phyloP scores from a whole-genome alignment of 2,888 invertebrate species.

The Drosophila diplacantha region DNA sequence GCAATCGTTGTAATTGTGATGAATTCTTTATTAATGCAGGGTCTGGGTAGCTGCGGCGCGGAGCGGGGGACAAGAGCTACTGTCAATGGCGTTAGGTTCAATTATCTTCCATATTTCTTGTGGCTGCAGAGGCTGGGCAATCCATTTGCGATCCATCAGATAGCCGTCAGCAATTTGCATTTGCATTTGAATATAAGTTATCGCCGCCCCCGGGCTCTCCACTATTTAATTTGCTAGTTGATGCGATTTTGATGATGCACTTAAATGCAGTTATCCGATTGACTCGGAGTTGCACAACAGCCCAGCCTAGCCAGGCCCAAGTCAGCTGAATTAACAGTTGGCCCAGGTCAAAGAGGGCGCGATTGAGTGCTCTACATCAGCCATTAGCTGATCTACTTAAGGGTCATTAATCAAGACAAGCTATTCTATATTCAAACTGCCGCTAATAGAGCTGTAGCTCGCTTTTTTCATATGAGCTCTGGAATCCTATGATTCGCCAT shows the following conservation, averaged over 20 bases:
- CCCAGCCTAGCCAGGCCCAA: not conserved
- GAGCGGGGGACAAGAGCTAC: slow-evolving; percentile 29
- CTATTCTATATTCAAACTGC: slow-evolving; percentile 10
- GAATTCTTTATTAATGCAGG: slow-evolving; percentile 65
- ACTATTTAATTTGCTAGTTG: slow-evolving; percentile 43
- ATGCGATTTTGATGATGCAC: slow-evolving; percentile 56
- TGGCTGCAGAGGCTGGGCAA: slow-evolving; percentile 26
- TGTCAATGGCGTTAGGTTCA: slow-evolving; percentile 60
- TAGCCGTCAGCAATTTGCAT: slow-evolving; percentile 46
- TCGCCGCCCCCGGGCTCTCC: slow-evolving; percentile 9
- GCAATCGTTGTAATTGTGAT: slow-evolving; percentile 74
- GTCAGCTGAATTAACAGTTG: not conserved
- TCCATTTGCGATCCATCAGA: slow-evolving; percentile 52
- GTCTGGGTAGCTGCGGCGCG: not conserved
- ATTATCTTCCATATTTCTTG: slow-evolving; percentile 49
- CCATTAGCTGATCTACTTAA: slow-evolving; percentile 22
- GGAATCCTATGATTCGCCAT: not conserved
- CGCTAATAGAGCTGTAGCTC: slow-evolving; percentile 30
- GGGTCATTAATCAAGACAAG: slow-evolving; percentile 21
- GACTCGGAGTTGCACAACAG: slow-evolving; percentile 20
- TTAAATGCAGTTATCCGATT: slow-evolving; percentile 54
- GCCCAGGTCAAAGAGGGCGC: slow-evolving; percentile 15
- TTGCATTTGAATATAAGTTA: slow-evolving; percentile 34
- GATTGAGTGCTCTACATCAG: slow-evolving; percentile 24
- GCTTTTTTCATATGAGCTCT: not conserved